Conservation (phyloP, 1,140 invertebrate species). For the Zaprionus lachaisei region DNA sequence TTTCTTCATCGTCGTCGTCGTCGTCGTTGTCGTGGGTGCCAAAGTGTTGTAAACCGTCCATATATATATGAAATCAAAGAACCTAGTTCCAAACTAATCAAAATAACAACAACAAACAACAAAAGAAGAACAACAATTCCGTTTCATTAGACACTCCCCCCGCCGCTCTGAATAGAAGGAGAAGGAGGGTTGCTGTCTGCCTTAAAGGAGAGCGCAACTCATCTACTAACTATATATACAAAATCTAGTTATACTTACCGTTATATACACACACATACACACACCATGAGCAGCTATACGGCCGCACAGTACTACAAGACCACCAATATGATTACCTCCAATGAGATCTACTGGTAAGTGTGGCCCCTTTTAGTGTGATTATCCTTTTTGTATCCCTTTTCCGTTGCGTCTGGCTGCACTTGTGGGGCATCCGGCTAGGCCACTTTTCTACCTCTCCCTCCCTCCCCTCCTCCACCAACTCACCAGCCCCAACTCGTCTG, state of each 20-base stretch:
- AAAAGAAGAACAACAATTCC: constrained; percentile 59
- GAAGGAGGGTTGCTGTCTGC: constrained; percentile 46
- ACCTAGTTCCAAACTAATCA: constrained; percentile 48
- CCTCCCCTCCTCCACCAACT: background rate
- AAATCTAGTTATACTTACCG: constrained; percentile 12
- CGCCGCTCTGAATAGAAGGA: constrained; percentile 14
- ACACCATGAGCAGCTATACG: constrained; percentile 75
- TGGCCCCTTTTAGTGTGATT: constrained; percentile 30
- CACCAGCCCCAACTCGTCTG: background rate
- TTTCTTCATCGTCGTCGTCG: constrained; percentile 38
- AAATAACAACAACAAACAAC: constrained; percentile 29
- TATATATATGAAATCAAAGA: constrained; percentile 29
- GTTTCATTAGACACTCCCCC: constrained; percentile 68
- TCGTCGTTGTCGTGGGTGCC: constrained; percentile 48
- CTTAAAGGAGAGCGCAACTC: constrained; percentile 24
- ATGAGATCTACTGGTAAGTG: constrained; percentile 84
- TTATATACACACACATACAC: constrained; percentile 1
- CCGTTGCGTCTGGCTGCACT: constrained; percentile 22
- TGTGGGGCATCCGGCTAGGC: constrained; percentile 34
- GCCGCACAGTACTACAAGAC: constrained; percentile 79
- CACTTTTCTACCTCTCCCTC: background rate
- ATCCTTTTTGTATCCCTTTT: constrained; percentile 26
- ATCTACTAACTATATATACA: constrained; percentile 12
- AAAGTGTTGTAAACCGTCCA: constrained; percentile 78
- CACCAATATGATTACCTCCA: constrained; percentile 84